Base-by-base conservation (phyloP, 2,888 invertebrate species). In the Tetranychus truncatus region DNA sequence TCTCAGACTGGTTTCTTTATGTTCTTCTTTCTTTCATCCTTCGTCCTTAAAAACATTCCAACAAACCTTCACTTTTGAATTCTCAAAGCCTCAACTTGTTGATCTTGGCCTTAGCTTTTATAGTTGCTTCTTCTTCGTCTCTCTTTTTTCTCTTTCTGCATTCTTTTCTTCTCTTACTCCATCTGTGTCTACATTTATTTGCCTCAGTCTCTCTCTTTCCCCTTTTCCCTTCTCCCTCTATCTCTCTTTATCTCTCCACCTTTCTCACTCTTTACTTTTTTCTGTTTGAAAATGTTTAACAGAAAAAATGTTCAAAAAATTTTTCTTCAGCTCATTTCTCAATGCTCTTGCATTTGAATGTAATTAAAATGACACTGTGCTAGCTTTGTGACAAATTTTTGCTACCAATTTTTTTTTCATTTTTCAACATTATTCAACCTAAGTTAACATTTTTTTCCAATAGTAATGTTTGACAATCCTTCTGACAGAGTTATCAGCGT, bases 401-500 rank as follows among this genome's bases (percentile, higher is more conserved):
- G 34, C 34, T 34, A 34, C 24, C 24, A 34, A 34, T 34, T 34
- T 34, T 34, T 34, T 34, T 34, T 34, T 34, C 5, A 34, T 34
- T 34, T 34, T 34, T 34, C 34, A 34, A 34, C 5, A 34, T 34
- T 34, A 34, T 34, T 34, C 34, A 24, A 24, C 24, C 24, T 24
- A 2, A 1, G 24, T 24, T 24, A 1, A 24, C 24, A 24, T 24
- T 24, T 24, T 24, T 24, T 24, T 1, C 24, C 24, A 24, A 24
- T 24, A 24, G 24, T 24, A 24, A 24, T 24, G 55, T 55, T 55
- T 55, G 55, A 55, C 55, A 55, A 96, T 85, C 93, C 96, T 67
- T 97, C 97, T 84, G 97, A 99, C 85, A 88, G 97, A 78, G 95
- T 99, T 81, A 89, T 96, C 79, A 92, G 92, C 75, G 97, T 95